A percentile compares a stretch with the other conserved stretches of the same genome.
phyloP scores from a whole-genome alignment of 2,888 invertebrate species.

The Heliconius erato region DNA sequence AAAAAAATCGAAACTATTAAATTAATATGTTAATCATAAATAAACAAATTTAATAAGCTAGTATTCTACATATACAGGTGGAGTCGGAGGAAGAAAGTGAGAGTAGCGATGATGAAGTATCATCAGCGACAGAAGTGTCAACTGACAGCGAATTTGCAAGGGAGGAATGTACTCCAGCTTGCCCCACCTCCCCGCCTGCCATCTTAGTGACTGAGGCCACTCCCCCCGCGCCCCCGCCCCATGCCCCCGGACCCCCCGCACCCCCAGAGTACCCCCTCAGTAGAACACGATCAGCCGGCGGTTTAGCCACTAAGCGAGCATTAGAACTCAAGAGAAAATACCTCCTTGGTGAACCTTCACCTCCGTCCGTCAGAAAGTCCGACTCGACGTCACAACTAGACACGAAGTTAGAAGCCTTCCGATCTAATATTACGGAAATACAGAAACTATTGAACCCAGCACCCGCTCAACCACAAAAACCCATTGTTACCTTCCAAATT shows the following conservation, averaged over 20 bases:
- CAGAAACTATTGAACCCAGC: slow-evolving; percentile 94
- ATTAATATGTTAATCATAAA: neutral
- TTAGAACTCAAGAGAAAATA: slow-evolving; percentile 94
- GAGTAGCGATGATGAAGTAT: slow-evolving; percentile 90
- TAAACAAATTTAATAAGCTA: neutral
- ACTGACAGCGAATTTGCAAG: slow-evolving; percentile 97
- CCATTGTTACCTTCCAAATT: slow-evolving; percentile 67
- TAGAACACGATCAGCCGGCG: slow-evolving; percentile 94
- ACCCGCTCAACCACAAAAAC: slow-evolving; percentile 74
- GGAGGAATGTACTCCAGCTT: slow-evolving; percentile 89
- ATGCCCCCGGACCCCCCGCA: slow-evolving; percentile 74
- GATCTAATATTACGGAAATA: slow-evolving; percentile 94
- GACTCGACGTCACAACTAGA: slow-evolving; percentile 94
- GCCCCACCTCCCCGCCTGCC: slow-evolving; percentile 89
- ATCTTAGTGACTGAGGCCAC: slow-evolving; percentile 92
- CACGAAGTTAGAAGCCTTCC: slow-evolving; percentile 93
- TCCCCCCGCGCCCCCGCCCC: slow-evolving; percentile 90
- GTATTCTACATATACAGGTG: slow-evolving; percentile 65
- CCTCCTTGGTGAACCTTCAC: slow-evolving; percentile 89
- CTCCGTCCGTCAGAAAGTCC: slow-evolving; percentile 91
- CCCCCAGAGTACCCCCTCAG: slow-evolving; percentile 91
- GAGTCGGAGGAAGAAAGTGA: slow-evolving; percentile 86
- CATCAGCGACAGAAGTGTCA: slow-evolving; percentile 96
- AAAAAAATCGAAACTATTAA: neutral
- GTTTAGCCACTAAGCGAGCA: slow-evolving; percentile 94